Evolutionary conservation across 2,888 invertebrate species (phyloP).

Genomic region (Limnephilus auricula): DNA sequence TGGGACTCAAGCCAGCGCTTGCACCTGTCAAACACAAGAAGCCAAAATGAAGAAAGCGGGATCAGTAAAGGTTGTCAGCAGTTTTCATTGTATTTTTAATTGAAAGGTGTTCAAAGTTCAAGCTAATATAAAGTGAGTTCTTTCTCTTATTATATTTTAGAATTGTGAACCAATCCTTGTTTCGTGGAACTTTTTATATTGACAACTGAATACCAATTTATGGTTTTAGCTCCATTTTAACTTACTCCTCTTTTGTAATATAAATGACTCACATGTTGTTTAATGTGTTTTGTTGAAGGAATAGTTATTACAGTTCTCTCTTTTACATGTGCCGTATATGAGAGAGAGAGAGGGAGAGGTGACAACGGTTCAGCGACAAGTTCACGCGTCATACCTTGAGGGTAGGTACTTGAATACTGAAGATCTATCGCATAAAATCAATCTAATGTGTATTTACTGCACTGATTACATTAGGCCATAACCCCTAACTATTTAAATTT

Average conservation of each 20-base stretch:
- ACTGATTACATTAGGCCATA: neutral
- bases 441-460: neutral
- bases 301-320: neutral
- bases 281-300: too few relatives aligned
- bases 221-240: neutral
- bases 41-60: slow-evolving; percentile 39
- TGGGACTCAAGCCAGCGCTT: slow-evolving; percentile 68
- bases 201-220: neutral
- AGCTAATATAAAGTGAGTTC: neutral
- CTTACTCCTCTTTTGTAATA: neutral
- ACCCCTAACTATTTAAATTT: neutral
- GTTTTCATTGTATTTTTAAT: slow-evolving; percentile 65
- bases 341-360: neutral
- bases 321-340: neutral
- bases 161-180: neutral
- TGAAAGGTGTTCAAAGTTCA: neutral
- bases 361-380: too few relatives aligned
- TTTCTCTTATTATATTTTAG: neutral
- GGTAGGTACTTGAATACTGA: neutral
- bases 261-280: neutral
- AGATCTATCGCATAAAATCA: neutral
- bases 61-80: slow-evolving; percentile 64
- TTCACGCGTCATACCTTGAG: neutral
- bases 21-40: slow-evolving; percentile 71
- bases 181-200: neutral